phyloP scores from a whole-genome alignment of 2,113 vertebrate species.

The Cyprinodon variegatus region DNA sequence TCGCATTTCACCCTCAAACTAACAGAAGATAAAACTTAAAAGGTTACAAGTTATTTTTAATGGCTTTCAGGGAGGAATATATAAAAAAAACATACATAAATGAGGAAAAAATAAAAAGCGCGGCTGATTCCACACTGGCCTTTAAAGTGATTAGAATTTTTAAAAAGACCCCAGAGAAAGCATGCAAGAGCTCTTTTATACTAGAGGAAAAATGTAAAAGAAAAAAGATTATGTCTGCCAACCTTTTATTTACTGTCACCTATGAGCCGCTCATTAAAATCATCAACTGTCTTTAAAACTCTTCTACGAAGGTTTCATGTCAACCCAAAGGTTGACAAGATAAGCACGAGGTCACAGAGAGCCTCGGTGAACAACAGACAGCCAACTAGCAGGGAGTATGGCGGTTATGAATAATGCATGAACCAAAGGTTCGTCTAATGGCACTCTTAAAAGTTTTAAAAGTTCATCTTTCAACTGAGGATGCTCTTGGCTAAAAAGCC shows the following conservation, averaged over 20 bases:
- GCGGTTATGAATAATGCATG: slow-evolving; percentile 73
- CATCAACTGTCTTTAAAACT: slow-evolving; percentile 39
- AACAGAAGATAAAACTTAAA: slow-evolving; percentile 43
- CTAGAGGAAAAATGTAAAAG: slow-evolving; percentile 1
- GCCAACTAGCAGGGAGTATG: slow-evolving; percentile 55
- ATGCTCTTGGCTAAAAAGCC: slow-evolving; percentile 26
- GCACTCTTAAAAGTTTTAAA: slow-evolving; percentile 64
- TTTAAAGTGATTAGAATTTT: slow-evolving; percentile 14
- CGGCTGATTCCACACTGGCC: slow-evolving; percentile 22
- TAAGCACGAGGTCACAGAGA: slow-evolving; percentile 48
- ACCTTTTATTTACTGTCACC: slow-evolving; percentile 38
- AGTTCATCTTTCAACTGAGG: slow-evolving; percentile 49
- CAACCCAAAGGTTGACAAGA: slow-evolving; percentile 49
- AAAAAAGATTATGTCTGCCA: slow-evolving; percentile 22
- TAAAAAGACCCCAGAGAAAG: slow-evolving; percentile 20
- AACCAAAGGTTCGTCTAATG: slow-evolving; percentile 57
- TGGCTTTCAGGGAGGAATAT: slow-evolving; percentile 5
- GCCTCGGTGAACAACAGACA: slow-evolving; percentile 43
- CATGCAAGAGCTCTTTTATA: slow-evolving; percentile 13
- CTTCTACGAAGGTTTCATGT: slow-evolving; percentile 34
- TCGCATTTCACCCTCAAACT: slow-evolving; percentile 51
- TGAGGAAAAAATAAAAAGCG: slow-evolving; percentile 6
- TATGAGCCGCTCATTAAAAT: slow-evolving; percentile 54
- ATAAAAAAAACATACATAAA: not conserved
- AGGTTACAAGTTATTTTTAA: slow-evolving; percentile 51